phyloP scores from a whole-genome alignment of 2,797 vertebrate genomes.

The Paramormyrops hopkinsi region DNA sequence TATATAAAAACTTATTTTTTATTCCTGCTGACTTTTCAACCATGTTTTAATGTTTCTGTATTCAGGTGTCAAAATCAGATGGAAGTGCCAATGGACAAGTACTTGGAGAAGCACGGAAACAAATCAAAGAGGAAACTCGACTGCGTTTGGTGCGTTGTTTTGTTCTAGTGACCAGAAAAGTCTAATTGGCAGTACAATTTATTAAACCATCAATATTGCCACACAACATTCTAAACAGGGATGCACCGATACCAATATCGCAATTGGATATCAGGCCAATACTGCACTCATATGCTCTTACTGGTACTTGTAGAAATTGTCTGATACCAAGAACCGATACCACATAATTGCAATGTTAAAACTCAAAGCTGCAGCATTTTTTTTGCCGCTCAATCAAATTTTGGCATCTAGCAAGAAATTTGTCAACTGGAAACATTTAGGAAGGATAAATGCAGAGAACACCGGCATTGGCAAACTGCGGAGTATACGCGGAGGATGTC shows the following conservation, averaged over 20 bases:
- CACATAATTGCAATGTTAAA: no score
- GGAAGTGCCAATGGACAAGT: slow-evolving; percentile 76
- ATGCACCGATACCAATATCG: not conserved
- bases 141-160: slow-evolving; percentile 75
- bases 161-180: not conserved
- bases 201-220: not conserved
- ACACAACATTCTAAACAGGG: not conserved
- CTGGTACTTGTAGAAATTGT: not conserved
- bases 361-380: no score
- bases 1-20: not conserved
- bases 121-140: slow-evolving; percentile 92
- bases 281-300: not conserved
- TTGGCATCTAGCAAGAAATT: not conserved
- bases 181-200: not conserved
- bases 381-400: not conserved
- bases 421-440: no score
- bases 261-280: not conserved
- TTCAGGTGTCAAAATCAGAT: slow-evolving; percentile 74
- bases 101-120: slow-evolving; percentile 83
- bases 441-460: no score
- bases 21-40: not conserved
- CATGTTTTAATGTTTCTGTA: not conserved
- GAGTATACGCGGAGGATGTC: no score
- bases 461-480: no score
- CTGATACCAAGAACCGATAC: not conserved